Conservation (phyloP, 2,113 vertebrate species). For the Coreoperca whiteheadi region DNA sequence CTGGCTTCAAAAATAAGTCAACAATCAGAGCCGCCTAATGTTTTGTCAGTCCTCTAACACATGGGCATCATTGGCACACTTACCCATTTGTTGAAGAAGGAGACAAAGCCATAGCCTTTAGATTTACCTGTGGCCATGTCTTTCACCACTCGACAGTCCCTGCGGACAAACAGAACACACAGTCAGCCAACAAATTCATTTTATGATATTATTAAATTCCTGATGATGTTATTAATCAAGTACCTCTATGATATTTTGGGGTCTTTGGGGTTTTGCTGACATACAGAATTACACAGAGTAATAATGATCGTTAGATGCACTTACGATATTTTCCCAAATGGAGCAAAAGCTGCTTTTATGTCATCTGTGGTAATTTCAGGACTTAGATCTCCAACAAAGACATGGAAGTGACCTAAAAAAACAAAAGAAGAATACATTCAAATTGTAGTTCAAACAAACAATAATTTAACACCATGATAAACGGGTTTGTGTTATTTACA, state of each 20-base stretch:
- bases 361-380: slow-evolving; percentile 99
- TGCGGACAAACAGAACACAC: slow-evolving; percentile 70
- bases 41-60: slow-evolving; percentile 40
- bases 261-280: neutral
- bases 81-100: slow-evolving; percentile 99
- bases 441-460: neutral
- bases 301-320: slow-evolving; percentile 48
- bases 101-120: slow-evolving; percentile 99
- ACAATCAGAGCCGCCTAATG: slow-evolving; percentile 8
- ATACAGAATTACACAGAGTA: neutral
- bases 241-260: neutral
- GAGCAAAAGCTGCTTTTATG: slow-evolving; percentile 97
- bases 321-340: slow-evolving; percentile 99
- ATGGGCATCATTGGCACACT: slow-evolving; percentile 56
- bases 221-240: too few relatives aligned
- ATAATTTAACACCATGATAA: neutral
- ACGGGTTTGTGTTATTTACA: neutral
- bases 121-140: slow-evolving; percentile 99
- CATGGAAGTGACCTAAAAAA: slow-evolving; percentile 95
- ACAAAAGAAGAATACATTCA: neutral
- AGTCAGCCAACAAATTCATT: neutral
- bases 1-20: neutral
- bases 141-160: slow-evolving; percentile 98
- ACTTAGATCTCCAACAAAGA: slow-evolving; percentile 99
- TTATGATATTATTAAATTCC: neutral